These are phyloP conservation scores for Folsomia manolachei DNA, from an alignment of 2,888 invertebrate genomes.

Conservation along the genomic window DNA sequence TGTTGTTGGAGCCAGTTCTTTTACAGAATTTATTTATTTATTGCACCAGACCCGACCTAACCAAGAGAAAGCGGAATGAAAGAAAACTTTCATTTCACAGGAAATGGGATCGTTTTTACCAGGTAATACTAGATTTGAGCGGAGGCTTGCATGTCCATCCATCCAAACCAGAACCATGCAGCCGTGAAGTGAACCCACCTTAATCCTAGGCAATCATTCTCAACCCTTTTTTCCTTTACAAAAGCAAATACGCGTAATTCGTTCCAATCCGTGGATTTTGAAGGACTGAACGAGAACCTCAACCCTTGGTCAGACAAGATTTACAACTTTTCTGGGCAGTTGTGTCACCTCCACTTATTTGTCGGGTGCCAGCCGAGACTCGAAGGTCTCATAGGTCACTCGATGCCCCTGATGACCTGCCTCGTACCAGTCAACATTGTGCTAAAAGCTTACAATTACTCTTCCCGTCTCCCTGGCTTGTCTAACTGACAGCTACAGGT, in stretches of 20 bases:
- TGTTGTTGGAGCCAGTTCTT: too few relatives aligned
- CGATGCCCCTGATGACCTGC: neutral
- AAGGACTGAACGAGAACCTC: too few relatives aligned
- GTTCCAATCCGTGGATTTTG: neutral
- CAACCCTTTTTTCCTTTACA: neutral
- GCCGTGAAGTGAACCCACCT: neutral
- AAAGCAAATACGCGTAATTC: neutral
- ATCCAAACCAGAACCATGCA: neutral
- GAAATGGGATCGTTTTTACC: constrained; percentile 14
- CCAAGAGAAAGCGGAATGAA: constrained; percentile 6
- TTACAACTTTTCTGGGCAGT: neutral
- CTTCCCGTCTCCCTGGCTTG: neutral
- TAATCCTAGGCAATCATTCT: constrained; percentile 9
- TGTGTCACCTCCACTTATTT: neutral
- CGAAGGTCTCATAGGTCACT: neutral
- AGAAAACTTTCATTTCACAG: constrained; percentile 7
- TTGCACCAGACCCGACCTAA: too few relatives aligned
- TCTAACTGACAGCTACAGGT: neutral
- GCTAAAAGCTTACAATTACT: constrained; percentile 3
- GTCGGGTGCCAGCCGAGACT: neutral
- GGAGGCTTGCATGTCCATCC: constrained; percentile 10
- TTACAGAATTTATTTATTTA: neutral
- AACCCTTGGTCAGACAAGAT: neutral
- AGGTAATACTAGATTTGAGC: constrained; percentile 4
- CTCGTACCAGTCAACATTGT: neutral